phyloP scores from a whole-genome alignment of 2,113 vertebrate species.

The Cromileptes altivelis region DNA sequence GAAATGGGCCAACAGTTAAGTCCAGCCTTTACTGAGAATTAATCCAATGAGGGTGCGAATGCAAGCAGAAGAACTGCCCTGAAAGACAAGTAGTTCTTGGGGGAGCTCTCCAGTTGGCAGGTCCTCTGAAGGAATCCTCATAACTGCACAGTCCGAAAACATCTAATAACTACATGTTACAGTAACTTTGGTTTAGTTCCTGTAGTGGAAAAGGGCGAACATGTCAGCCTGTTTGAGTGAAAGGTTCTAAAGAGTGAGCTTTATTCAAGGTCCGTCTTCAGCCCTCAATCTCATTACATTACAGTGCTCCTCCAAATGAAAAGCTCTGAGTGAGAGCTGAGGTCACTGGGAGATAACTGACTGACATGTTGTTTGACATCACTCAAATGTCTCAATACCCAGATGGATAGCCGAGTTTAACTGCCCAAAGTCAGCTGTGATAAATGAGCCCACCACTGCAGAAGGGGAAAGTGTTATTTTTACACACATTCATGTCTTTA shows the following conservation, averaged over 20 bases:
- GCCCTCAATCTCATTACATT: conserved; percentile 74
- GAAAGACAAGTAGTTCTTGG: too few species aligned
- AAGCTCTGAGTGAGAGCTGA: conserved; percentile 43
- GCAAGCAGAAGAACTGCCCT: too few species aligned
- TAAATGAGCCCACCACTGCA: conserved; percentile 36
- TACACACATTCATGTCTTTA: conserved; percentile 41
- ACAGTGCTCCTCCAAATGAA: conserved; percentile 65
- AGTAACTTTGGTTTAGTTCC: background rate
- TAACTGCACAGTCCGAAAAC: too few species aligned
- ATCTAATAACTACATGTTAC: background rate
- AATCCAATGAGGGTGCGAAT: too few species aligned
- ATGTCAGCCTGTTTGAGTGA: conserved; percentile 42
- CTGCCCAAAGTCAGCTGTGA: conserved; percentile 46
- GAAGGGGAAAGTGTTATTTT: conserved; percentile 27
- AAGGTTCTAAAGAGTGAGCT: conserved; percentile 49
- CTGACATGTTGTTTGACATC: conserved; percentile 58
- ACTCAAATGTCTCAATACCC: conserved; percentile 51
- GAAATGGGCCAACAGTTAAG: too few species aligned
- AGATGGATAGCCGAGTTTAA: conserved; percentile 40
- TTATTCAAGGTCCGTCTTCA: conserved; percentile 18
- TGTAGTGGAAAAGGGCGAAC: background rate
- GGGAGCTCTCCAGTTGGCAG: too few species aligned
- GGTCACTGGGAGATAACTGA: conserved; percentile 69
- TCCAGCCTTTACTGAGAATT: too few species aligned
- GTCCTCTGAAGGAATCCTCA: too few species aligned